These are phyloP conservation scores for Onychorhynchus coronatus DNA, from an alignment of 2,113 vertebrate species.

Conservation along the genomic window DNA sequence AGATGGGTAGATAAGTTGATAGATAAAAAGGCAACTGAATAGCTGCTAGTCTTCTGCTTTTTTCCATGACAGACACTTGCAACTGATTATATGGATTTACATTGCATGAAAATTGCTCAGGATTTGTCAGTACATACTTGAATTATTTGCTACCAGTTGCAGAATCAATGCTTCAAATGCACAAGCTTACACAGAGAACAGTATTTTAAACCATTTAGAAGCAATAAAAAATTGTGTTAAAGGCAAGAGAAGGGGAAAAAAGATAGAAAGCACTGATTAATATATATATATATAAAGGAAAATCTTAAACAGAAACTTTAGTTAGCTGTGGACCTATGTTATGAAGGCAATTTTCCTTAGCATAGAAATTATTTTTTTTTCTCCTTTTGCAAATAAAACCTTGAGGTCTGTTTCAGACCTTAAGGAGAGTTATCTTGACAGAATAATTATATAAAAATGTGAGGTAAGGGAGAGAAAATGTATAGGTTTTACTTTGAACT, in stretches of 20 bases:
- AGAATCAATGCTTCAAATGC: slow-evolving; percentile 48
- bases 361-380: not conserved
- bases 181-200: not conserved
- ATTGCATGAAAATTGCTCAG: slow-evolving; percentile 57
- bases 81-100: slow-evolving; percentile 63
- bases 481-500: not conserved
- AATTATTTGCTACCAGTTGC: slow-evolving; percentile 64
- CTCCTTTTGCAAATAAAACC: slow-evolving; percentile 17
- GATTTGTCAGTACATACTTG: slow-evolving; percentile 32
- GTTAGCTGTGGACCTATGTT: not conserved
- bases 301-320: not conserved
- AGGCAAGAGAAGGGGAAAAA: not conserved
- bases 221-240: slow-evolving; percentile 4
- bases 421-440: not conserved
- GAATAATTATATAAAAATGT: not conserved
- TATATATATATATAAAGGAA: not conserved
- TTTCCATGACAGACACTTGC: slow-evolving; percentile 55
- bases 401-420: slow-evolving; percentile 10
- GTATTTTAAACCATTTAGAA: slow-evolving; percentile 34
- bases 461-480: not conserved
- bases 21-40: not conserved
- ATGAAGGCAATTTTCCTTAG: slow-evolving; percentile 8
- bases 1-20: not conserved
- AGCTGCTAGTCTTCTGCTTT: not conserved
- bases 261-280: not conserved